Evolutionary conservation across 1,140 invertebrate genomes (phyloP), one percentile per base, ranked within the genome.

Genomic region (Uloborus diversus): DNA sequence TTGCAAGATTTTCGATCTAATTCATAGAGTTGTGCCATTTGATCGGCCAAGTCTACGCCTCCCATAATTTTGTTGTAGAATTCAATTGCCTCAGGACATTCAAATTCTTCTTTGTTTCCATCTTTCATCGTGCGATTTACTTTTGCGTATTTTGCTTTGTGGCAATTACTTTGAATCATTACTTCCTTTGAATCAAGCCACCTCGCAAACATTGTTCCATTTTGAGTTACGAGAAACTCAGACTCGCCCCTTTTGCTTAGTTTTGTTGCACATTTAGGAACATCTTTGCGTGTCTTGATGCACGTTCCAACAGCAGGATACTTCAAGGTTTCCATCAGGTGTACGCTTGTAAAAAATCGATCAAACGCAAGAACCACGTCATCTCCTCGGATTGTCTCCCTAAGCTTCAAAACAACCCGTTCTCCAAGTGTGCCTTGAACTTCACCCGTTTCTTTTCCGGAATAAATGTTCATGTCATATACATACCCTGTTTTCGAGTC

Each of bases 31-130:
- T 27, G 32, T 35, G 79, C 76, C 66, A 82, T 85, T 80, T 88
- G 83, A 68, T 89, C 86, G 17, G 88, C 68, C 5, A 81, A 84
- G 76, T 88, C 87, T 4, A 88, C 87, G 47, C 85, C 87, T 42
- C 85, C 85, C 85, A 89, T 89, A 2, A 85, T 86, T 57, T 76
- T 76, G 82, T 87, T 88, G 82, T 88, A 89, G 56, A 83, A 84
- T 17, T 80, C 81, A n/a, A n/a, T n/a, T n/a, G n/a, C n/a, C n/a
- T n/a, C n/a, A n/a, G n/a, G n/a, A n/a, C n/a, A 27, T 78, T 66
- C 66, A 17, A 78, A 35, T 51, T 35, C 37, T 30, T 47, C 49
- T 64, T 59, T 78, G 17, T 13, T 78, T 37, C 70, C 79, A 57
- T 75, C 62, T 65, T 82, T 82, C 37, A 75, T 57, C 14, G 62